A percentile compares a stretch with the other conserved stretches of the same genome.
Conservation (phyloP, 2,888 invertebrate genomes). For the Druceiella hillmani region DNA sequence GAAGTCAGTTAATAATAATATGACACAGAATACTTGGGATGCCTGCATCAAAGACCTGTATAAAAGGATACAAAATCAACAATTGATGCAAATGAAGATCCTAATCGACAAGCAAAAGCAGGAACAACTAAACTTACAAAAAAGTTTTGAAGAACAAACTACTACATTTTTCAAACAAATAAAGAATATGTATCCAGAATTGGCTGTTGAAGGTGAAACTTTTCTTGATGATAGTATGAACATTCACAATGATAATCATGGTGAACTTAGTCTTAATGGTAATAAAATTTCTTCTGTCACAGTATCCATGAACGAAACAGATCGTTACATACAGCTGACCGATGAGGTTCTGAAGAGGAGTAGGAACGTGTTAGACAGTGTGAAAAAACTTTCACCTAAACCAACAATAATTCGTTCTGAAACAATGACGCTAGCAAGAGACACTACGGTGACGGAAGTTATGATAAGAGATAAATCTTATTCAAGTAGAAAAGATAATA, state of each 20-base stretch:
- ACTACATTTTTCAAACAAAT: slow-evolving; percentile 49
- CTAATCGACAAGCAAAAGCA: slow-evolving; percentile 58
- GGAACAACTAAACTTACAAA: slow-evolving; percentile 57
- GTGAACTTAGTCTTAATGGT: neutral
- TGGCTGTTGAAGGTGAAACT: slow-evolving; percentile 30
- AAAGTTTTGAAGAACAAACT: slow-evolving; percentile 63
- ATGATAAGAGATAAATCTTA: too few relatives aligned
- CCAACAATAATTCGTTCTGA: too few relatives aligned
- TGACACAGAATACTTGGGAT: slow-evolving; percentile 22
- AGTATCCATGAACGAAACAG: slow-evolving; percentile 29
- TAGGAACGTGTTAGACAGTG: slow-evolving; percentile 34
- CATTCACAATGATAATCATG: slow-evolving; percentile 5
- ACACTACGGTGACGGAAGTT: too few relatives aligned
- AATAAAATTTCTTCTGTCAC: too few relatives aligned
- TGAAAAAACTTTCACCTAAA: slow-evolving; percentile 31
- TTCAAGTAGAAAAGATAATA: too few relatives aligned
- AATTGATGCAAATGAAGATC: slow-evolving; percentile 57
- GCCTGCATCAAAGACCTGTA: slow-evolving; percentile 40
- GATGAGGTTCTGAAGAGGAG: slow-evolving; percentile 38
- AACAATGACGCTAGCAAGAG: too few relatives aligned
- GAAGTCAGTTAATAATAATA: slow-evolving; percentile 9
- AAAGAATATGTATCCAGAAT: slow-evolving; percentile 41
- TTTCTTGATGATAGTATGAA: slow-evolving; percentile 4
- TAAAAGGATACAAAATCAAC: slow-evolving; percentile 56
- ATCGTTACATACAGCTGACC: slow-evolving; percentile 36